phyloP scores from a whole-genome alignment of 1,140 invertebrate species.

The Globodera rostochiensis region DNA sequence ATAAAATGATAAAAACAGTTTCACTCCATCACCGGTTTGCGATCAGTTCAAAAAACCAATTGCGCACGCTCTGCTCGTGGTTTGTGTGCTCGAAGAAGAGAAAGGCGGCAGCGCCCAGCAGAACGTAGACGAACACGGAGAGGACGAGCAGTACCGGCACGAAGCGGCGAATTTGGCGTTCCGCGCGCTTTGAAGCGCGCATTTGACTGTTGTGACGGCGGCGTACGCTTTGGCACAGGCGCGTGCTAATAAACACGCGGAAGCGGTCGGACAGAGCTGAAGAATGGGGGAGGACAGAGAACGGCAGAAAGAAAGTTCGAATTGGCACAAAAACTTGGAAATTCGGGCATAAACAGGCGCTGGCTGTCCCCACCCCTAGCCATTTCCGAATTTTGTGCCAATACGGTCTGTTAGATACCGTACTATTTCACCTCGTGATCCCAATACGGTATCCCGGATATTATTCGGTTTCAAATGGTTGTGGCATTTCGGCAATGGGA shows the following conservation, averaged over 20 bases:
- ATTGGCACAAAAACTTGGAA: too few species aligned
- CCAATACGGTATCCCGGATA: too few species aligned
- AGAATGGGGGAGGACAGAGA: not conserved
- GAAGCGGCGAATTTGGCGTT: conserved; percentile 27
- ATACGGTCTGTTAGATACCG: too few species aligned
- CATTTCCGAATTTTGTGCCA: too few species aligned
- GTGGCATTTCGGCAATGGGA: too few species aligned
- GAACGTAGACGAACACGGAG: conserved; percentile 40
- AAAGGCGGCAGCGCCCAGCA: conserved; percentile 47
- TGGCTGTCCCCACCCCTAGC: too few species aligned
- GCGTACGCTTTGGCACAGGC: not conserved
- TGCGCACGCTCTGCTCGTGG: conserved; percentile 36
- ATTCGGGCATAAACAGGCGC: too few species aligned
- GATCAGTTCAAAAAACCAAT: conserved; percentile 44
- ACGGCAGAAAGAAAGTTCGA: not conserved
- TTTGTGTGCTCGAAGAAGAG: conserved; percentile 42
- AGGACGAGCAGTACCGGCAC: conserved; percentile 34
- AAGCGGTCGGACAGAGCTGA: not conserved
- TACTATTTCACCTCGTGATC: too few species aligned
- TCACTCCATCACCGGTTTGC: conserved; percentile 37
- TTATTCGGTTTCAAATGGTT: too few species aligned
- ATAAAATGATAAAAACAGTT: not conserved
- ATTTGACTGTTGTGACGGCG: not conserved
- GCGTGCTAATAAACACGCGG: not conserved
- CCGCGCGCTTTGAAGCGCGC: conserved; percentile 7